phyloP scores from a whole-genome alignment of 2,113 vertebrate genomes.

The Crotalus viridis region DNA sequence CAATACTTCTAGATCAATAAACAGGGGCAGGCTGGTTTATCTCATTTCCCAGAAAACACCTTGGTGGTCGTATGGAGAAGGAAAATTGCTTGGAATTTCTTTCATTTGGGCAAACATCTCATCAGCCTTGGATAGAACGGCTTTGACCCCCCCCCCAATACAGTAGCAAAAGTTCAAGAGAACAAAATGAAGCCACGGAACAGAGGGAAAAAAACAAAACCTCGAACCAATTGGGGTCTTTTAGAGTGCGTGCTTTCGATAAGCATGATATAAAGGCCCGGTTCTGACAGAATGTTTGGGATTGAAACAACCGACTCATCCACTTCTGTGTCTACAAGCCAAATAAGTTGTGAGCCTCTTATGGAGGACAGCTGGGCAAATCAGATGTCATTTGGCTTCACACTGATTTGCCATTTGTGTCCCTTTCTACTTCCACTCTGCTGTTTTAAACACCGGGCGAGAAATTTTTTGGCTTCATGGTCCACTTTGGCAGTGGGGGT shows the following conservation, averaged over 20 bases:
- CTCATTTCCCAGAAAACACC: background rate
- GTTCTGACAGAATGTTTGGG: background rate
- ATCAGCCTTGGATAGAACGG: background rate
- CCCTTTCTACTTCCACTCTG: background rate
- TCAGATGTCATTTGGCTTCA: background rate
- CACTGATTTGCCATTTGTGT: background rate
- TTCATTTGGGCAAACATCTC: background rate
- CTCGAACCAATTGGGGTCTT: background rate
- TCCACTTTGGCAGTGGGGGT: background rate
- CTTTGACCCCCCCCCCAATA: background rate
- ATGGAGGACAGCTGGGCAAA: background rate
- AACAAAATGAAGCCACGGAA: background rate
- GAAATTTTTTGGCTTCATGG: background rate
- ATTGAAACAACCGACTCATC: background rate
- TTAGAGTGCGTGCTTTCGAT: background rate
- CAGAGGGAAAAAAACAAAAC: background rate
- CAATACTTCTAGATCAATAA: conserved; percentile 22
- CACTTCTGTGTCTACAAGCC: background rate
- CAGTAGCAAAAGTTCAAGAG: background rate
- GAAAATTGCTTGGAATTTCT: background rate
- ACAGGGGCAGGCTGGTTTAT: background rate
- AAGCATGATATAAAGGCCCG: background rate
- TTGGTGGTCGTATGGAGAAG: background rate
- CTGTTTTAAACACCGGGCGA: too few relatives aligned
- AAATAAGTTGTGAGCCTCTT: background rate